A percentile compares a stretch with the other conserved stretches of the same genome.
Evolutionary conservation across 2,888 invertebrate species (phyloP).

Genomic region (Eledona agricola): DNA sequence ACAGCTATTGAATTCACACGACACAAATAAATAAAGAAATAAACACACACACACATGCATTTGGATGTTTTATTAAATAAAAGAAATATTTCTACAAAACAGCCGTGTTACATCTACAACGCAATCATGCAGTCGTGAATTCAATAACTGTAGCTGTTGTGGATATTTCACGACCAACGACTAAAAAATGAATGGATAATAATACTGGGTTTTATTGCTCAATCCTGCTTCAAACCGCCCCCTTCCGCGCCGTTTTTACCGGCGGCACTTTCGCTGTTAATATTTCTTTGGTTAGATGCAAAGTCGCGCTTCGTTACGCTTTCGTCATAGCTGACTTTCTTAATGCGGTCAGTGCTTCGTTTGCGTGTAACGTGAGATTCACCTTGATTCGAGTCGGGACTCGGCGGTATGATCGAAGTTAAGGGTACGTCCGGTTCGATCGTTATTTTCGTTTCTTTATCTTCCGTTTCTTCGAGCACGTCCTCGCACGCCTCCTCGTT

Average conservation of each 20-base stretch:
- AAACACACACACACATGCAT: slow-evolving; percentile 27
- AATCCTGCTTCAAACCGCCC: slow-evolving; percentile 8
- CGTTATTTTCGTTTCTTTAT: slow-evolving; percentile 52
- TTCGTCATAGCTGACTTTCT: slow-evolving; percentile 49
- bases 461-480: slow-evolving; percentile 74
- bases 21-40: slow-evolving; percentile 22
- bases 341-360: slow-evolving; percentile 35
- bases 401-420: slow-evolving; percentile 60
- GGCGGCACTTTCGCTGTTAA: slow-evolving; percentile 25
- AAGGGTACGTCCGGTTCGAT: slow-evolving; percentile 57
- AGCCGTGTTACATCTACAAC: too few relatives aligned
- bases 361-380: slow-evolving; percentile 47
- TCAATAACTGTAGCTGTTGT: slow-evolving; percentile 38
- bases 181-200: slow-evolving; percentile 9
- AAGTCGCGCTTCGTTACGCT: slow-evolving; percentile 24
- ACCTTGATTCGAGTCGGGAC: slow-evolving; percentile 60
- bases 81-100: not conserved
- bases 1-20: slow-evolving; percentile 52
- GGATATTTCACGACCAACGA: slow-evolving; percentile 3
- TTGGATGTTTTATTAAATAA: not conserved
- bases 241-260: slow-evolving; percentile 14
- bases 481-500: slow-evolving; percentile 95
- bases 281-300: slow-evolving; percentile 8
- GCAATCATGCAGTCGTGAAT: slow-evolving; percentile 31
- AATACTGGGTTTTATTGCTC: slow-evolving; percentile 31